A percentile compares a stretch with the other conserved stretches of the same genome.
phyloP scores from a whole-genome alignment of 2,113 vertebrate species.

The Campylorhamphus procurvoides region DNA sequence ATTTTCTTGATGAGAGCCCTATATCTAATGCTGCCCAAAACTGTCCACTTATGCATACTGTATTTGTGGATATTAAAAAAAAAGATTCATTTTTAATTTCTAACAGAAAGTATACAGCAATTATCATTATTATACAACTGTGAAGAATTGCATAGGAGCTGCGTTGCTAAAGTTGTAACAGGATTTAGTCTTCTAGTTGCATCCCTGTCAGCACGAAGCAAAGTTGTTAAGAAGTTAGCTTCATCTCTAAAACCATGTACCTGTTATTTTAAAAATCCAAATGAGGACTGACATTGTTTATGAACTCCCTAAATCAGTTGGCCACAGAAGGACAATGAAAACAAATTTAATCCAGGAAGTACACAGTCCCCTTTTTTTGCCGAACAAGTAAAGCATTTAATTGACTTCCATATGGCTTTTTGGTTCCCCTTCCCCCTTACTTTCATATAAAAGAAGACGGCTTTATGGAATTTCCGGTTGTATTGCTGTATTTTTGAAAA shows the following conservation, averaged over 20 bases:
- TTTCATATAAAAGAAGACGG: neutral
- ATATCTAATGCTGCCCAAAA: neutral
- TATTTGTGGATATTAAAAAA: neutral
- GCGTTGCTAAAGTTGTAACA: neutral
- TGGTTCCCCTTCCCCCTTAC: neutral
- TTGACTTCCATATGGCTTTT: constrained; percentile 40
- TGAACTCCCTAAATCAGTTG: neutral
- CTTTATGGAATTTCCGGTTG: constrained; percentile 52
- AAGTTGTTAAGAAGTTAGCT: neutral
- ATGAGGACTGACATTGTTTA: neutral
- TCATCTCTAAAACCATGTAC: neutral
- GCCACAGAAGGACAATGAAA: constrained; percentile 6
- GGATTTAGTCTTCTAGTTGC: neutral
- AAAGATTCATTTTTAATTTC: neutral
- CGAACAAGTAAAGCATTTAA: constrained; percentile 51
- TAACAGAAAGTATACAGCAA: neutral
- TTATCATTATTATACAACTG: neutral
- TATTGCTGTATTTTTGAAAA: constrained; percentile 4
- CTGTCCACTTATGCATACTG: neutral
- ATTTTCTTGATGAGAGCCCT: neutral
- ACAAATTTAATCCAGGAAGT: constrained; percentile 46
- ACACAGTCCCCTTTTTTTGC: neutral
- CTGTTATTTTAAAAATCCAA: neutral
- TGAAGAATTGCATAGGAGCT: neutral
- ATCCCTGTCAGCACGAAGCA: neutral